Base-by-base conservation (phyloP, 2,113 vertebrate genomes). In the Erythrocercus mccallii region DNA sequence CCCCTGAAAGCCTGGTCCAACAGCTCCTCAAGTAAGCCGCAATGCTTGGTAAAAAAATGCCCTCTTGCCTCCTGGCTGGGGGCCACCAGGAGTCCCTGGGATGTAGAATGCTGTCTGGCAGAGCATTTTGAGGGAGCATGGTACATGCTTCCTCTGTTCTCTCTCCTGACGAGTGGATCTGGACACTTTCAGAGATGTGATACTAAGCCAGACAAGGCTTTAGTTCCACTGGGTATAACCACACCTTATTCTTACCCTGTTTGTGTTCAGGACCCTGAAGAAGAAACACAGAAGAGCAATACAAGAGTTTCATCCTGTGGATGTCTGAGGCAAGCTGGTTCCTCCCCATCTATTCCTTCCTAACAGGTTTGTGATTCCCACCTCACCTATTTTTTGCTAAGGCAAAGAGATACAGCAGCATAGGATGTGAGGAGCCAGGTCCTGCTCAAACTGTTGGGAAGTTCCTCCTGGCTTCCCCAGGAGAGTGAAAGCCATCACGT, bases 21-120 rank as follows among this genome's bases (percentile, higher is more conserved):
- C 57, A 81, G 31, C 11, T 71, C 47, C 79, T 79, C 35, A 35
- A 44, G 10, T 17, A 38, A 71, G 66, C 40, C 57, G 27, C 40
- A 53, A 13, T 3, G 3, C 6, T 16, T 0, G 1, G 5, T 38
- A 11, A 72, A 51, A 80, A 4, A 56, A 17, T 38, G 10, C 54
- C 22, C 22, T 70, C 53, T 8, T 2, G 2, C 68, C 5, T 64
- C 38, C 82, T 44, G 31, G 28, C 9, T 5, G 4, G 6, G 5
- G 3, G 7, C 10, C 17, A 54, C 15, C 38, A 69, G n/a, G 9
- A 57, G 10, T 38, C 13, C 37, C n/a, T 66, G 44, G 33, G 6
- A 54, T 4, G 7, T 30, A 66, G 60, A 62, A 24, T 56, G 23
- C 21, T 53, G 30, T 27, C 53, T 76, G 35, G 11, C 19, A 64